Percentiles rank a stretch among this genome's conserved stretches.
These are phyloP conservation scores for Phaenicophaeus curvirostris DNA, from an alignment of 2,797 vertebrate species.

Conservation along the genomic window DNA sequence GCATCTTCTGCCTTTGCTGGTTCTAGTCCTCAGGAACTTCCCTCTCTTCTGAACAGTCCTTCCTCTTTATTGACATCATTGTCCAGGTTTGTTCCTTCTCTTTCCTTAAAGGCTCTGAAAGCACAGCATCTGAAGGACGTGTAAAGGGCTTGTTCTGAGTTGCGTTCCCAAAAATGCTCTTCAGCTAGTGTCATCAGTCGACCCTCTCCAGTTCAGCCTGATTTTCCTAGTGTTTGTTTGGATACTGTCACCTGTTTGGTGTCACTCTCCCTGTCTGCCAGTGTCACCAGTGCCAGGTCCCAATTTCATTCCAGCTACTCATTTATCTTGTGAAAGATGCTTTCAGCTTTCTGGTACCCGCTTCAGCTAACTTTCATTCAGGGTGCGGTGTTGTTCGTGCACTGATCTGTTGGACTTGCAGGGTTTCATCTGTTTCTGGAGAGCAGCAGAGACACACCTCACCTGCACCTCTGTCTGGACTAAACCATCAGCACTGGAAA, in stretches of 20 bases:
- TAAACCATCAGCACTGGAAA: not conserved
- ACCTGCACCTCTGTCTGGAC: not conserved
- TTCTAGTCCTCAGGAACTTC: fast-evolving
- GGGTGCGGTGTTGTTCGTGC: fast-evolving
- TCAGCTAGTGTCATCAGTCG: fast-evolving
- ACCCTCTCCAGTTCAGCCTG: not conserved
- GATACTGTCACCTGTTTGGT: not conserved
- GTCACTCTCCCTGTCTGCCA: not conserved
- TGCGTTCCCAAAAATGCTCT: not conserved
- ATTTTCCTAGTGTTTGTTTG: not conserved
- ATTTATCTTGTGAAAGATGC: not conserved
- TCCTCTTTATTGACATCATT: fast-evolving
- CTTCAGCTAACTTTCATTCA: fast-evolving
- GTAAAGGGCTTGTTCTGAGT: fast-evolving
- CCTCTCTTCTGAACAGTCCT: not conserved
- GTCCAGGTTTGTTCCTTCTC: not conserved
- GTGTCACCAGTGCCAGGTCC: not conserved
- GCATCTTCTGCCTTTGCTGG: not conserved
- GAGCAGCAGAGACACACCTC: not conserved
- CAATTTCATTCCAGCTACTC: not conserved
- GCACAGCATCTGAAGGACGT: fast-evolving
- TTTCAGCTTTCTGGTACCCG: fast-evolving
- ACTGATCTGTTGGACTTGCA: not conserved
- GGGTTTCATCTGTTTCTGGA: not conserved
- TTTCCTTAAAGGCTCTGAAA: not conserved